Base-by-base conservation (phyloP, 2,888 invertebrate species). In the Ectemnius cavifrons region DNA sequence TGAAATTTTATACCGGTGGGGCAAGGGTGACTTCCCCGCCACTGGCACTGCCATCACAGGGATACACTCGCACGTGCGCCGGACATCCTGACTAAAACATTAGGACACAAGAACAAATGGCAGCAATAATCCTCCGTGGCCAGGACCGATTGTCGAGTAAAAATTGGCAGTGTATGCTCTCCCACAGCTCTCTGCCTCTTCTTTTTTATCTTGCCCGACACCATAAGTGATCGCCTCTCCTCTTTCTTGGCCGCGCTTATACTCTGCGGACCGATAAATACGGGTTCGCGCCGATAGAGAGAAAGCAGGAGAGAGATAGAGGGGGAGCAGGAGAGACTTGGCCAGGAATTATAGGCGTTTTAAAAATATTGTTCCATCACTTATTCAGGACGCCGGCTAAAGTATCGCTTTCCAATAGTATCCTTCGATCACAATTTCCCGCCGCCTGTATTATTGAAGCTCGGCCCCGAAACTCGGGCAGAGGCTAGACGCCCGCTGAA, bases 351-450 rank as follows among this genome's bases (percentile, higher is more conserved):
- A 90, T 90, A 89, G 90, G 89, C 90, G 91, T 91, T 91, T 91
- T 90, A 91, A 91, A 90, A 91, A 90, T 90, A 91, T 91, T 90
- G 90, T 91, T 87, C 85, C 89, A 89, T 90, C 86, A 90, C 87
- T 91, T 91, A 90, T 91, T 91, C 90, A 91, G 78, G 77, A 73
- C 66, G 23, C 70, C 47, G 86, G 85, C 89, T 89, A 90, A 90
- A 86, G 86, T 89, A 91, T 90, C 86, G 89, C 87, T 90, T 91
- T 90, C 90, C 90, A 88, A 91, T 91, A 90, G 87, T 83, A 86
- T 85, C 84, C 84, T 85, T 86, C 88, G 88, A 88, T 89, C 88
- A 89, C 89, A 89, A 89, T 89, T 89, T 90, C 87, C 84, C 86
- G 80, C 82, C 84, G 86, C 81, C 86, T 89, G 85, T 86, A 89